Conservation (phyloP, 1,140 invertebrate genomes). For the Saccostrea echinata region DNA sequence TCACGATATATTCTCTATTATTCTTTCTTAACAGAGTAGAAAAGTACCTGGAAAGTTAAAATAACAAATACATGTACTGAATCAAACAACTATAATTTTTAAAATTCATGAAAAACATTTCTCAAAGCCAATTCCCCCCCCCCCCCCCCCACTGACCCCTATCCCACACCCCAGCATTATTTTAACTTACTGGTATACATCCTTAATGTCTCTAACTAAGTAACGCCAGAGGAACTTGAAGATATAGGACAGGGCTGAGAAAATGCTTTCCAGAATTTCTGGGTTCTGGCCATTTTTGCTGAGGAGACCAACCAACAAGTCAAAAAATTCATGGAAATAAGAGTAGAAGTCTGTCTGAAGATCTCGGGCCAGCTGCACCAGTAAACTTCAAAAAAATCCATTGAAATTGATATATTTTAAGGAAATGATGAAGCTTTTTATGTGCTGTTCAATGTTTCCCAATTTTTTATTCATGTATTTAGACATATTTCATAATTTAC, state of each 20-base stretch:
- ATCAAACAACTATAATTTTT: no score
- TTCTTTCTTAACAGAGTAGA: conserved; percentile 87
- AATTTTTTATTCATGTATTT: no score
- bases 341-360: conserved; percentile 92
- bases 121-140: no score
- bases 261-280: conserved; percentile 90
- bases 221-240: conserved; percentile 92
- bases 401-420: not conserved
- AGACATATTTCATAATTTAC: conserved; percentile 81
- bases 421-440: no score
- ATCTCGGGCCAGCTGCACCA: conserved; percentile 91
- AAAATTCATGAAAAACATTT: no score
- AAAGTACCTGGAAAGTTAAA: conserved; percentile 82
- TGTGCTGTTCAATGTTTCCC: no score
- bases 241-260: conserved; percentile 91
- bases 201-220: conserved; percentile 89
- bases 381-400: conserved; percentile 84
- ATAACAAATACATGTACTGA: not conserved
- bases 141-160: not conserved
- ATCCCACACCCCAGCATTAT: not conserved
- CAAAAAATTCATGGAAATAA: conserved; percentile 87
- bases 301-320: conserved; percentile 86
- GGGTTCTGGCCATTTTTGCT: conserved; percentile 86
- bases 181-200: conserved; percentile 82
- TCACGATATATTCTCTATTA: conserved; percentile 89